phyloP scores from a whole-genome alignment of 2,797 vertebrate species.

The Anguilla megastoma region DNA sequence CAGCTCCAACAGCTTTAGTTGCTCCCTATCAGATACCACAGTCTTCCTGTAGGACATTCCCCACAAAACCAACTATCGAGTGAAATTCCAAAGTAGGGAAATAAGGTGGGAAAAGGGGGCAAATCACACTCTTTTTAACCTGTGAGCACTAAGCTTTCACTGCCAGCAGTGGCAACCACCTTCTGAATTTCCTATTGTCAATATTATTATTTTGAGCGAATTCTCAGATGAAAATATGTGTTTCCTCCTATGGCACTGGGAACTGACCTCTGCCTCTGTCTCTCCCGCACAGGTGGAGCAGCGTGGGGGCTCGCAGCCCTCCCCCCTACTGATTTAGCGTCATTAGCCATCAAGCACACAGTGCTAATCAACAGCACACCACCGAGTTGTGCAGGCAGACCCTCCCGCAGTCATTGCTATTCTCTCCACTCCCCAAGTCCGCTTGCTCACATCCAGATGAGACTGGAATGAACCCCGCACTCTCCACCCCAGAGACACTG shows the following conservation, averaged over 20 bases:
- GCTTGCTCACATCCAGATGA: constrained; percentile 47
- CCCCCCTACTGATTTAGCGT: constrained; percentile 51
- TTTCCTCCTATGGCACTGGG: not conserved
- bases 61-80: constrained; percentile 4
- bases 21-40: not conserved
- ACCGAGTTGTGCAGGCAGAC: constrained; percentile 44
- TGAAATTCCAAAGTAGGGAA: not conserved
- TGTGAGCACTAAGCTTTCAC: not conserved
- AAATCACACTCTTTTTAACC: not conserved
- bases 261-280: not conserved
- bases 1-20: not conserved
- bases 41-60: not conserved
- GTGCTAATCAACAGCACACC: constrained; percentile 51
- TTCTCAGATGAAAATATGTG: not conserved
- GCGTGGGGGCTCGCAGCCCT: not conserved
- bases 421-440: constrained; percentile 66
- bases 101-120: not conserved
- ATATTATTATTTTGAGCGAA: not conserved
- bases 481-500: constrained; percentile 15
- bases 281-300: not conserved
- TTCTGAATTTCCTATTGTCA: not conserved
- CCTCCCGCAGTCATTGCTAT: constrained; percentile 64
- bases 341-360: constrained; percentile 51
- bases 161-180: not conserved
- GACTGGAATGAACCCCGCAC: constrained; percentile 18